A percentile compares a stretch with the other conserved stretches of the same genome.
Conservation (phyloP, 1,140 invertebrate genomes). For the Trichonephila clavipes region DNA sequence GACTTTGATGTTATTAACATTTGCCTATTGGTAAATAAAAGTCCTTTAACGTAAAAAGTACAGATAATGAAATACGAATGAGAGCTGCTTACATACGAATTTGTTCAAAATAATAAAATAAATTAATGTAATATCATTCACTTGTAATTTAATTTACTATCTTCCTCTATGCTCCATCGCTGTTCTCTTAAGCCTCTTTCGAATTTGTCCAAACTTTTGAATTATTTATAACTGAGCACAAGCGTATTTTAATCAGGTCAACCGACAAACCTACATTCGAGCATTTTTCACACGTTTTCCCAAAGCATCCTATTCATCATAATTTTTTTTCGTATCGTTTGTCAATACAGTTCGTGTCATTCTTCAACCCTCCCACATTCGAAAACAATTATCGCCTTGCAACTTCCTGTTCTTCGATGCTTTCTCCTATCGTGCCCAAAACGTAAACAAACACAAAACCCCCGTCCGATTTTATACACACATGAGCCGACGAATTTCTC, state of each 20-base stretch:
- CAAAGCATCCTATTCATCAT: background rate
- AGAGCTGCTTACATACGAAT: too few relatives aligned
- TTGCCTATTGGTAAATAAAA: too few relatives aligned
- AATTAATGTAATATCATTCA: background rate
- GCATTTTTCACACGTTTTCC: background rate
- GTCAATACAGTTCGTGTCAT: background rate
- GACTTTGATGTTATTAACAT: too few relatives aligned
- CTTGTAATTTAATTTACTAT: background rate
- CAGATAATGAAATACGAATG: too few relatives aligned
- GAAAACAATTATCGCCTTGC: constrained; percentile 34
- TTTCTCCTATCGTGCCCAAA: background rate
- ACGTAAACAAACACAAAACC: constrained; percentile 40
- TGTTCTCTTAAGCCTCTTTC: background rate
- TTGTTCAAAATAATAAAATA: too few relatives aligned
- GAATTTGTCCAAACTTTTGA: background rate
- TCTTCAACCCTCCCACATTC: constrained; percentile 13
- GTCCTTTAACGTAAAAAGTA: too few relatives aligned
- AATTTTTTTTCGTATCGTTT: background rate
- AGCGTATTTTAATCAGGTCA: background rate
- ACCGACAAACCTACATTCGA: background rate
- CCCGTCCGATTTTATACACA: background rate
- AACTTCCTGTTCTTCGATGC: background rate
- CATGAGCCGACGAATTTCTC: background rate
- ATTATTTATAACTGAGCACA: background rate
- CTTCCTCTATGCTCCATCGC: background rate